Conservation (phyloP, 2,888 invertebrate species). For the Drosophila anceps region DNA sequence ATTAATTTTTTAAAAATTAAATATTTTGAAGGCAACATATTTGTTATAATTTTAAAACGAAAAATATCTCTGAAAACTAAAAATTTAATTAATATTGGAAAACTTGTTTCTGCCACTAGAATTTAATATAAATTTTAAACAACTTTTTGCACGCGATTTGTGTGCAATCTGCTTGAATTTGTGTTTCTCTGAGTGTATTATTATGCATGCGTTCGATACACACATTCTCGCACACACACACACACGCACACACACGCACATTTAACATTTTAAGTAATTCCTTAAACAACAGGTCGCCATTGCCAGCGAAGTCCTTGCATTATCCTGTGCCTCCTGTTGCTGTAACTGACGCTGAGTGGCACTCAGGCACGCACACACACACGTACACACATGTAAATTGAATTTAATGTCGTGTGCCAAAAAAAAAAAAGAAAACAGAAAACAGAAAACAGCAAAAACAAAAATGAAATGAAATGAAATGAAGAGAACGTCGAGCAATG, state of each 20-base stretch:
- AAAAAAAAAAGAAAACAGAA: background rate
- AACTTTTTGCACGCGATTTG: background rate
- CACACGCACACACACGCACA: slow-evolving; percentile 20
- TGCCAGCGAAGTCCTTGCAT: slow-evolving; percentile 38
- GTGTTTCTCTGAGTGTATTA: slow-evolving; percentile 10
- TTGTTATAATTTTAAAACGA: no score
- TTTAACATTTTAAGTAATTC: slow-evolving; percentile 62
- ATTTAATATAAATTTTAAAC: background rate
- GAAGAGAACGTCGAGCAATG: slow-evolving; percentile 40
- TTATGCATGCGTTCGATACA: slow-evolving; percentile 31
- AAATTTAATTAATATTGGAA: background rate
- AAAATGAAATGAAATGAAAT: slow-evolving; percentile 42
- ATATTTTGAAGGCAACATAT: background rate
- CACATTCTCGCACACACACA: slow-evolving; percentile 3
- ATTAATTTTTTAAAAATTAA: background rate
- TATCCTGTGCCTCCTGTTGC: slow-evolving; percentile 24
- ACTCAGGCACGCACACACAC: slow-evolving; percentile 43
- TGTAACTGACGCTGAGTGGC: slow-evolving; percentile 74
- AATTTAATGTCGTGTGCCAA: slow-evolving; percentile 73
- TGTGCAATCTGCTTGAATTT: background rate
- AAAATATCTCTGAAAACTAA: background rate
- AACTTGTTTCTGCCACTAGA: background rate
- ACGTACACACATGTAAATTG: slow-evolving; percentile 65
- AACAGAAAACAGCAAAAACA: no score
- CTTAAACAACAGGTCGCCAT: slow-evolving; percentile 75